Conservation (phyloP, 2,888 invertebrate species). For the Mystacides longicornis region DNA sequence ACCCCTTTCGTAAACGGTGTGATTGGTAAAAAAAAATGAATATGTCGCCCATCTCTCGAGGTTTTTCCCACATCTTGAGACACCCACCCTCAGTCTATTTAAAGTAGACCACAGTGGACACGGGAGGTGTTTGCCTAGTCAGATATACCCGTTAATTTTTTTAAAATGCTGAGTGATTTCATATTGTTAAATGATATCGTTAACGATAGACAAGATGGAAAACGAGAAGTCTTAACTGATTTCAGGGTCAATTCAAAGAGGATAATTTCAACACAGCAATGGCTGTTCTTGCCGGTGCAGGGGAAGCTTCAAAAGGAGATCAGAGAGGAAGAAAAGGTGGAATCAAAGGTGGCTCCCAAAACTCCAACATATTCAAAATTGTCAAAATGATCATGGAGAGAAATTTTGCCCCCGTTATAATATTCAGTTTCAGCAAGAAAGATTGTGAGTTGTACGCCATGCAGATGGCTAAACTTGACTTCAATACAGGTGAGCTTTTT, state of each 20-base stretch:
- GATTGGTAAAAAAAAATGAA: no score
- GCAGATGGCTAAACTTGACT: conserved; percentile 95
- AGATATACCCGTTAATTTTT: no score
- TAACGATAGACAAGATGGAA: no score
- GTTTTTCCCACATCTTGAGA: no score
- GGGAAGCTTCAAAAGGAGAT: conserved; percentile 80
- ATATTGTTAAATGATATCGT: no score
- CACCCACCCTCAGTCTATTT: no score
- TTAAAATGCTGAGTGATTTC: no score
- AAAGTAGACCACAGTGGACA: no score
- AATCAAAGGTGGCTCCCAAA: conserved; percentile 51
- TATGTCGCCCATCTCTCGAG: no score
- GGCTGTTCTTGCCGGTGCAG: conserved; percentile 74
- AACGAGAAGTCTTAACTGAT: no score
- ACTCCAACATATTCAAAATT: conserved; percentile 90
- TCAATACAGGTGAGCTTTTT: conserved; percentile 80
- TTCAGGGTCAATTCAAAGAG: conserved; percentile 85
- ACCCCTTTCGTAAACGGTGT: no score
- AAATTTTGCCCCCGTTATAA: conserved; percentile 95
- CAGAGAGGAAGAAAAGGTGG: conserved; percentile 71
- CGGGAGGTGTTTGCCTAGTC: no score
- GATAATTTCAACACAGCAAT: conserved; percentile 98
- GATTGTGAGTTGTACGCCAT: conserved; percentile 96
- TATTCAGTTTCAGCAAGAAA: conserved; percentile 98
- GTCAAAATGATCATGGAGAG: conserved; percentile 99